Evolutionary conservation across 92 coral and sea anemone genomes (phyloP), one percentile per base, ranked within the genome.

Genomic region (Heteractis magnifica): DNA sequence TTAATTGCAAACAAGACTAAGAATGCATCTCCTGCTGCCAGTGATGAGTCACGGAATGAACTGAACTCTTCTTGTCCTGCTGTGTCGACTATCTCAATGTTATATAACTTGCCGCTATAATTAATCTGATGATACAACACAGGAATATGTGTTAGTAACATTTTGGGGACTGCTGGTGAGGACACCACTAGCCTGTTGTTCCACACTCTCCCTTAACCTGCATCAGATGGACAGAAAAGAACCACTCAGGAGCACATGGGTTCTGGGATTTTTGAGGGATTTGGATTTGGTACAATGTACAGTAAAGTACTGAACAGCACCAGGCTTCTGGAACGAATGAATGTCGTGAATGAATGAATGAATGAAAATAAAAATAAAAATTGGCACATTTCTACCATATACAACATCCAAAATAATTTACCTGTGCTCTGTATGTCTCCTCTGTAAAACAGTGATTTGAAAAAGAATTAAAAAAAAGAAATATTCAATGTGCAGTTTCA

Each of bases 41-140:
- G 93, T 0, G 99, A 96, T 10, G 99, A 96, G 72, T 96, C 99
- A 52, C 99, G 94, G 80, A 96, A 96, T 14, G 99, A 96, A 41
- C 97, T 94, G 84, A 90, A 96, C 87, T 96, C 99, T 78, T 96
- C 99, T 86, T 96, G 99, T 1, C 99, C 99, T 0, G 99, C 99
- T 14, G 99, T 96, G 81, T 96, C 99, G 1, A 96, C 98, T 87
- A 96, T 94, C 87, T 96, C 99, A 68, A 96, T 94, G 72, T 96
- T 95, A 80, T 96, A 96, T 13, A 94, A 76, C 71, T 87, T 94
- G 82, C 98, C 98, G 84, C 88, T 91, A 82, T 92, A 96, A 44
- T 94, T 94, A 79, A 96, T 94, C 99, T 96, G 56, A 65, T 52
- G 26, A 59, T 77, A n/a, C 23, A 34, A 16, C 8, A 51, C 34